A percentile compares a stretch with the other conserved stretches of the same genome.
phyloP scores from a whole-genome alignment of 37 sponge, comb jelly and placozoan species.

The Oscarella lobularis region DNA sequence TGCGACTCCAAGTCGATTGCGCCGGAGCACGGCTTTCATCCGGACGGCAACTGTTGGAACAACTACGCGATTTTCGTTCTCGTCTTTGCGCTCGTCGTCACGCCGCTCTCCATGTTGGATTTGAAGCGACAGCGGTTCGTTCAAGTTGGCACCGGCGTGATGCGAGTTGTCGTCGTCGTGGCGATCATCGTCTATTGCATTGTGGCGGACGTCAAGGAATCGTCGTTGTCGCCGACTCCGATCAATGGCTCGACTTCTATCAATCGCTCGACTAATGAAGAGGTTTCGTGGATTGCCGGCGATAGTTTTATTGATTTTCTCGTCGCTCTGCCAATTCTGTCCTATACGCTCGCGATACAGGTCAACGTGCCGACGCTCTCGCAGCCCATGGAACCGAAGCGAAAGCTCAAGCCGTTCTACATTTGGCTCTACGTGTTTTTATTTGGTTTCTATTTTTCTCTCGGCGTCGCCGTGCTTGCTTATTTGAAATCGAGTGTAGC shows the following conservation, averaged over 20 bases:
- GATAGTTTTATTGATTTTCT: background rate
- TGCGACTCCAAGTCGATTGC: background rate
- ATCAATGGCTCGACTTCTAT: too few species aligned
- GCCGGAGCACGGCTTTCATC: too few species aligned
- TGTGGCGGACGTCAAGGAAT: background rate
- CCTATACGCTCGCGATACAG: conserved; percentile 11
- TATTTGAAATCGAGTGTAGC: conserved; percentile 39
- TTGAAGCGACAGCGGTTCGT: background rate
- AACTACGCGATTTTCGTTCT: background rate
- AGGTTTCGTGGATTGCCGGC: background rate
- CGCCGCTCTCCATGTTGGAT: background rate
- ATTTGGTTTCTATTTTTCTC: conserved; percentile 31
- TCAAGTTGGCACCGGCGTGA: background rate
- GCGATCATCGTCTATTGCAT: background rate
- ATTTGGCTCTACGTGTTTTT: conserved; percentile 25
- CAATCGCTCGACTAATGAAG: too few species aligned
- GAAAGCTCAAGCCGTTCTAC: background rate
- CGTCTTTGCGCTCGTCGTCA: background rate
- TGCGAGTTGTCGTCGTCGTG: background rate
- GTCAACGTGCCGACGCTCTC: background rate
- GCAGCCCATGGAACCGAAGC: background rate
- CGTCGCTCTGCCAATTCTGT: conserved; percentile 14
- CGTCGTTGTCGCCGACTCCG: background rate
- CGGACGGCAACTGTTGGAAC: background rate
- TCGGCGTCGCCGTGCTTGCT: conserved; percentile 56